These are phyloP conservation scores for Hyposoter didymator DNA, from an alignment of 2,888 invertebrate genomes.

Conservation along the genomic window DNA sequence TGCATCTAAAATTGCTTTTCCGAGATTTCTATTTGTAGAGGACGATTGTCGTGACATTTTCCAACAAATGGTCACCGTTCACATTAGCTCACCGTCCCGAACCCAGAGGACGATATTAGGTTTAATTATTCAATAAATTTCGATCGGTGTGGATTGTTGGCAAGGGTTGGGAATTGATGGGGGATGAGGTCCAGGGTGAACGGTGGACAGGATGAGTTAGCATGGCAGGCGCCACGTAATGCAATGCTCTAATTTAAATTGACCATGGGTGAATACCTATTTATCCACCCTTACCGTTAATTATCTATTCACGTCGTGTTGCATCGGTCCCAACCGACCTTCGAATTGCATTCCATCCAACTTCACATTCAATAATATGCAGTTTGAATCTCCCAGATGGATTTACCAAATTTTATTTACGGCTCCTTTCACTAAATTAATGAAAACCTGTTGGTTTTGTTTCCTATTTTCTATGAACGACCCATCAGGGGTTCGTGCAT, in stretches of 20 bases:
- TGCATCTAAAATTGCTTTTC: not conserved
- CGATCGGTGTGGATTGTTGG: slow-evolving; percentile 39
- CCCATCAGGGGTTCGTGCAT: not conserved
- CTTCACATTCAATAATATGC: slow-evolving; percentile 59
- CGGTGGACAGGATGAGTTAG: slow-evolving; percentile 30
- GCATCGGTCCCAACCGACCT: slow-evolving; percentile 57
- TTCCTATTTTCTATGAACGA: not conserved
- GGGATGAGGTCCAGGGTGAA: slow-evolving; percentile 5
- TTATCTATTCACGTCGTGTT: slow-evolving; percentile 72
- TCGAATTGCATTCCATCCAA: slow-evolving; percentile 32
- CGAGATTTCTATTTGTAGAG: not conserved
- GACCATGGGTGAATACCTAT: slow-evolving; percentile 71
- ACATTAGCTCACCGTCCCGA: not conserved
- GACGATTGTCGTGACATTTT: not conserved
- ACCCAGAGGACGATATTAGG: slow-evolving; percentile 41
- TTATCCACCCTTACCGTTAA: slow-evolving; percentile 73
- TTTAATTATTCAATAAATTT: slow-evolving; percentile 67
- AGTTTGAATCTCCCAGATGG: slow-evolving; percentile 1
- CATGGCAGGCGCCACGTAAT: slow-evolving; percentile 63
- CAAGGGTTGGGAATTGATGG: not conserved
- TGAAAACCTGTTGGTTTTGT: not conserved
- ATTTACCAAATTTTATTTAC: slow-evolving; percentile 1
- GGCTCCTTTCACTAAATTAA: not conserved
- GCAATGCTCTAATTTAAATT: slow-evolving; percentile 74
- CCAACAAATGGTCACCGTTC: not conserved